These are phyloP conservation scores for Mystacornis crossleyi DNA, from an alignment of 2,113 vertebrate genomes.

Conservation along the genomic window DNA sequence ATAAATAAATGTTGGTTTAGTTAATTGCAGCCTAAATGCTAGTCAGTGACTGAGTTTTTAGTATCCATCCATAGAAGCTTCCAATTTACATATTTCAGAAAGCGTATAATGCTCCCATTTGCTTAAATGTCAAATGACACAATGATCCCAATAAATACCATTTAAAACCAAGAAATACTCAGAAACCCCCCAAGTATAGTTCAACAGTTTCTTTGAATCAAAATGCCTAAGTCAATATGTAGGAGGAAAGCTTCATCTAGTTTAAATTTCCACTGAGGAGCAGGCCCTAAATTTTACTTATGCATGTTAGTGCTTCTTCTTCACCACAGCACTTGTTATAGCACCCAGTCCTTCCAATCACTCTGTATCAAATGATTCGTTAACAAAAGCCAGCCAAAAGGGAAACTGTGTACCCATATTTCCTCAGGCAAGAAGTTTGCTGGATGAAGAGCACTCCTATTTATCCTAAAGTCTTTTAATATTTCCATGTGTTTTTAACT, in stretches of 20 bases:
- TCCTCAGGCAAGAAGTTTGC: background rate
- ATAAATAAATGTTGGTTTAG: constrained; percentile 30
- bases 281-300: background rate
- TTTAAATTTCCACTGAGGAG: background rate
- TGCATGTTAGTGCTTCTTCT: background rate
- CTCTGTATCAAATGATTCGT: background rate
- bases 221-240: background rate
- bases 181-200: background rate
- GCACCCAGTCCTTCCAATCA: background rate
- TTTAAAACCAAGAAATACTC: background rate
- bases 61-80: background rate
- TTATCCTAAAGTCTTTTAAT: constrained; percentile 2
- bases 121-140: constrained; percentile 41
- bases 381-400: background rate
- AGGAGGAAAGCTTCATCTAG: background rate
- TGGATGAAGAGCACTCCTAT: background rate
- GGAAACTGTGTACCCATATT: background rate
- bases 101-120: background rate
- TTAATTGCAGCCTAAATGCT: constrained; percentile 19
- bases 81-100: constrained; percentile 14
- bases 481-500: constrained; percentile 12
- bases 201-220: background rate
- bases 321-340: background rate
- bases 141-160: background rate
- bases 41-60: constrained; percentile 1